phyloP scores from a whole-genome alignment of 1,140 invertebrate genomes.

The Atta colombica region DNA sequence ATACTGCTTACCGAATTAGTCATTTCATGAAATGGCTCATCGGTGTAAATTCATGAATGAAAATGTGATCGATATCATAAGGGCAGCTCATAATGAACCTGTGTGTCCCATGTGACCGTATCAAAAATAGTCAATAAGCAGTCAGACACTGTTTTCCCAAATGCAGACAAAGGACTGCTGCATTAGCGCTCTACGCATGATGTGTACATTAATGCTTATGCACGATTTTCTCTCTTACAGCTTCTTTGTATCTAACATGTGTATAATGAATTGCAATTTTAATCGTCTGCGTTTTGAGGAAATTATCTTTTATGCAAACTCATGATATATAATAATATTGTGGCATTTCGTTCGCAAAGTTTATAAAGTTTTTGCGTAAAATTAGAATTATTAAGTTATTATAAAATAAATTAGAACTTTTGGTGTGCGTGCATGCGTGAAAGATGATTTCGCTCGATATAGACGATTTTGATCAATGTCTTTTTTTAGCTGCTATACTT shows the following conservation, averaged over 20 bases:
- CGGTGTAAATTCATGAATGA: constrained; percentile 16
- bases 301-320: constrained; percentile 5
- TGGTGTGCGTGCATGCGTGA: background rate
- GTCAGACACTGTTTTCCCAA: constrained; percentile 52
- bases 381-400: background rate
- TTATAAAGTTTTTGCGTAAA: background rate
- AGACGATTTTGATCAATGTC: constrained; percentile 36
- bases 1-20: constrained; percentile 34
- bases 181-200: constrained; percentile 73
- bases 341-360: background rate
- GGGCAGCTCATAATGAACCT: constrained; percentile 27
- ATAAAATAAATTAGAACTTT: background rate
- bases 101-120: constrained; percentile 21
- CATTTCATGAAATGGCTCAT: constrained; percentile 26
- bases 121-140: constrained; percentile 19
- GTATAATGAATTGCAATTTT: constrained; percentile 50
- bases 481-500: constrained; percentile 60
- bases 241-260: constrained; percentile 62
- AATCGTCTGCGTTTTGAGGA: background rate
- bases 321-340: background rate
- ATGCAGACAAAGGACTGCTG: constrained; percentile 71
- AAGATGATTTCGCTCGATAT: constrained; percentile 15
- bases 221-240: constrained; percentile 63
- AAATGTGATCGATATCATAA: constrained; percentile 30
- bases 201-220: constrained; percentile 70